Evolutionary conservation across 2,797 vertebrate genomes (phyloP).

Genomic region (Chelmon rostratus): DNA sequence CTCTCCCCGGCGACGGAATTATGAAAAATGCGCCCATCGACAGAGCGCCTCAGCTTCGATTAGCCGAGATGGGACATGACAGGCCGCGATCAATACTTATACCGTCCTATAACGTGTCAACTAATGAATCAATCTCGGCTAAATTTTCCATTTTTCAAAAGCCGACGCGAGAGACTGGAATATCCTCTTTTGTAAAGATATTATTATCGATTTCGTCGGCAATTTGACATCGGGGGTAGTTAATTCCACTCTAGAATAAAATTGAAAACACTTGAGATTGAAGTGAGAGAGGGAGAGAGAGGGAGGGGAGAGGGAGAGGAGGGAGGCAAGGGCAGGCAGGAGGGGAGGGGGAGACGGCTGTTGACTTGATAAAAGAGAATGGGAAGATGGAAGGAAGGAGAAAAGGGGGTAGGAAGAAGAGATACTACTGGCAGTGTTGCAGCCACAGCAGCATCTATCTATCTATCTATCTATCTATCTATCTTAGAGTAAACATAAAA

Average conservation of each 20-base stretch:
- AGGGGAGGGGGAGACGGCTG: conserved; percentile 87
- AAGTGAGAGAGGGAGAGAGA: conserved; percentile 88
- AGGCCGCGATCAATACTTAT: conserved; percentile 99
- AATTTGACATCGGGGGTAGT: conserved; percentile 99
- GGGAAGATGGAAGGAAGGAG: conserved; percentile 88
- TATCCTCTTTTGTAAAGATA: conserved; percentile 99
- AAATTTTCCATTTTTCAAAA: conserved; percentile 99
- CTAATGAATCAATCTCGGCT: conserved; percentile 99
- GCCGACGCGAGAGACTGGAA: conserved; percentile 99
- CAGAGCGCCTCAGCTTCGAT: conserved; percentile 99
- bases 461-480: conserved; percentile 68
- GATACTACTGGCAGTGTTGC: conserved; percentile 72
- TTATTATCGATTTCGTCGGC: conserved; percentile 99
- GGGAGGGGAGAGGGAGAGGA: conserved; percentile 44
- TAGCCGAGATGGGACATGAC: conserved; percentile 99
- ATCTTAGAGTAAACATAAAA: conserved; percentile 24
- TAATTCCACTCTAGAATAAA: conserved; percentile 99
- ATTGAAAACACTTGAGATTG: conserved; percentile 99
- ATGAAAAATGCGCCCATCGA: conserved; percentile 99
- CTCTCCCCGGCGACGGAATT: conserved; percentile 95
- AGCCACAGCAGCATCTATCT: conserved; percentile 65
- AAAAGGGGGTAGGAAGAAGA: conserved; percentile 83
- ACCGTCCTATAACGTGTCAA: conserved; percentile 99
- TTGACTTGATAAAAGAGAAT: conserved; percentile 92
- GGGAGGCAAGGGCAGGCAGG: conserved; percentile 81